A percentile compares a stretch with the other conserved stretches of the same genome.
These are phyloP conservation scores for Urocolius indicus DNA, from an alignment of 2,113 vertebrate genomes.

Conservation along the genomic window DNA sequence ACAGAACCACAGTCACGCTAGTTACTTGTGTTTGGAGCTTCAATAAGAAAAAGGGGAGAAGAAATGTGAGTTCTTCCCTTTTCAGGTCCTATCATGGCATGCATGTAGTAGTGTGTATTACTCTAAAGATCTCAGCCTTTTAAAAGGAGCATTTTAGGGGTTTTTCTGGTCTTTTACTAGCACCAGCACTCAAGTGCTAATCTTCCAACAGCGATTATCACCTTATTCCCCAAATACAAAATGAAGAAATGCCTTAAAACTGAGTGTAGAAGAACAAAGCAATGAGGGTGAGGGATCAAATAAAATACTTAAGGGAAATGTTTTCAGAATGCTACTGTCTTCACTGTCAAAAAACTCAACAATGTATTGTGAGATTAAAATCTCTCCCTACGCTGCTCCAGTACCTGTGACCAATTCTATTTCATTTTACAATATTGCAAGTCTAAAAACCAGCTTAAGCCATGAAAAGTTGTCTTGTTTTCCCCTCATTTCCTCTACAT, in stretches of 20 bases:
- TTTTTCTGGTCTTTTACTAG: background rate
- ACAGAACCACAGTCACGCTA: background rate
- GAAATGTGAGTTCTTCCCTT: background rate
- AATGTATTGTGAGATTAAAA: background rate
- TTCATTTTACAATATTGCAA: background rate
- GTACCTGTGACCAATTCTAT: background rate
- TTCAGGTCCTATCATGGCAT: background rate
- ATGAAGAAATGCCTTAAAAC: background rate
- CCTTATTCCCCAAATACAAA: background rate
- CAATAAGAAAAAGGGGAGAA: background rate
- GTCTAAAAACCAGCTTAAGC: background rate
- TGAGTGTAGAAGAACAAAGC: background rate
- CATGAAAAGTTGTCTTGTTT: background rate
- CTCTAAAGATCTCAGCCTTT: background rate
- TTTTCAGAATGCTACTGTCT: background rate
- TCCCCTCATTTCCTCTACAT: background rate
- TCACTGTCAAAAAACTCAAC: background rate
- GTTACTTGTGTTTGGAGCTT: background rate
- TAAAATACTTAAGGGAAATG: background rate
- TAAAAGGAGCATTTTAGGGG: background rate
- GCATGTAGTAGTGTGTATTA: background rate
- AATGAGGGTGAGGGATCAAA: background rate
- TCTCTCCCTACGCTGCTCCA: fast-evolving
- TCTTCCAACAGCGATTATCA: background rate
- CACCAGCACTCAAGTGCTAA: background rate